Evolutionary conservation across 2,888 invertebrate genomes (phyloP), one percentile per base, ranked within the genome.

Genomic region (Zonitis immaculata): DNA sequence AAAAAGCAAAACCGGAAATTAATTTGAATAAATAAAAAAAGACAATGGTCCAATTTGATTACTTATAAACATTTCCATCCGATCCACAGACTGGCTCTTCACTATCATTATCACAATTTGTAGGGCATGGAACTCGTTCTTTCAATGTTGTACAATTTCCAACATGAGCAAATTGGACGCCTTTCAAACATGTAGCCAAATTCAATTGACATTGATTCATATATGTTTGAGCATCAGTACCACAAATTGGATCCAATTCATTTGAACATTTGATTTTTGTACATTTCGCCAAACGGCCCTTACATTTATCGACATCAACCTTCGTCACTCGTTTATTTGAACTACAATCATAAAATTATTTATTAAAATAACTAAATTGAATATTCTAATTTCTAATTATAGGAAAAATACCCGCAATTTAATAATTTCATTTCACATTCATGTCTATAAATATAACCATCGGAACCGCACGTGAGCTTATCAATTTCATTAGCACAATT

Each of bases 361-460:
- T 12, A 8, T 27, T 20, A 7, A 1, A 6, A 43, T 25, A 12
- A n/a, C 12, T 6, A 26, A 6, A n/a, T 20, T 14, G 25, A 5
- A n/a, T n/a, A n/a, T n/a, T n/a, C n/a, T n/a, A n/a, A n/a, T n/a
- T n/a, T n/a, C n/a, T n/a, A n/a, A n/a, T n/a, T n/a, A n/a, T n/a
- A n/a, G n/a, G n/a, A n/a, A n/a, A n/a, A n/a, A 80, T 72, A 92
- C 91, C 92, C 92, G 76, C 92, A 93, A 72, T 91, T 92, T 20
- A 92, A 80, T 83, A 92, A 86, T 73, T 87, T 87, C 77, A 95
- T 83, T 72, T 94, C 91, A 68, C 95, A 95, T 65, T 91, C 88
- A 67, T 87, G 92, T 59, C 86, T 83, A 76, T 95, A 95, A 55
- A 95, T 83, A 70, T 86, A 89, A 52, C 91, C 91, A 74, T 95